Evolutionary conservation across 2,888 invertebrate genomes (phyloP).

Genomic region (Parelbella ahira): DNA sequence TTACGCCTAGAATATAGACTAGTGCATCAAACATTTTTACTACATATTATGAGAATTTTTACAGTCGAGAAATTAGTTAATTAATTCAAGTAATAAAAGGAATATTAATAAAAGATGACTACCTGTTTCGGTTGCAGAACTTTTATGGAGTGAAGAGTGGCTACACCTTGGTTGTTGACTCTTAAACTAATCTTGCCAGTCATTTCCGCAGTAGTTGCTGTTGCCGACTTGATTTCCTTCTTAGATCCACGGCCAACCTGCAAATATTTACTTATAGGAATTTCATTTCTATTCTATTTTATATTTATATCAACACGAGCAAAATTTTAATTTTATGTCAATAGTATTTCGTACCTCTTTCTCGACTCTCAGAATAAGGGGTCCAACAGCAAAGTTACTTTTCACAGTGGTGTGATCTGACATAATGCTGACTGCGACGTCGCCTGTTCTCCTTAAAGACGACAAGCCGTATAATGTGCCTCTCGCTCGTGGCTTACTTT

Average conservation of each 20-base stretch:
- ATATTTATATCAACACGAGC: too few species aligned
- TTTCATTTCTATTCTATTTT: too few species aligned
- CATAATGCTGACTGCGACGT: conserved; percentile 90
- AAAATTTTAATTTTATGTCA: too few species aligned
- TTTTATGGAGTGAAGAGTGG: conserved; percentile 90
- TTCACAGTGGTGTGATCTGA: conserved; percentile 90
- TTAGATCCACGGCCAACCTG: conserved; percentile 89
- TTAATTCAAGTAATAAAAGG: too few species aligned
- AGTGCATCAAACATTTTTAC: too few species aligned
- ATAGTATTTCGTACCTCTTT: conserved; percentile 79
- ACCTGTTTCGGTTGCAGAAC: conserved; percentile 94
- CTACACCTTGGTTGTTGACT: conserved; percentile 89
- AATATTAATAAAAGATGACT: conserved; percentile 31
- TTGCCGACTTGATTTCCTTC: conserved; percentile 91
- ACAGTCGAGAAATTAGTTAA: too few species aligned
- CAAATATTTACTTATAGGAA: conserved; percentile 26
- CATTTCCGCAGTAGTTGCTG: conserved; percentile 94
- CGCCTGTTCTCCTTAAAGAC: conserved; percentile 88
- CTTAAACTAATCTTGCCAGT: conserved; percentile 88
- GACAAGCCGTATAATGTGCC: conserved; percentile 91
- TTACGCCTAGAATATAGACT: too few species aligned
- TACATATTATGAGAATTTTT: too few species aligned
- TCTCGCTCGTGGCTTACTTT: conserved; percentile 83
- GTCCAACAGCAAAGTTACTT: conserved; percentile 90
- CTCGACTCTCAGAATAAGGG: conserved; percentile 88